phyloP scores from a whole-genome alignment of 2,113 vertebrate genomes.

The Erinaceus europaeus region DNA sequence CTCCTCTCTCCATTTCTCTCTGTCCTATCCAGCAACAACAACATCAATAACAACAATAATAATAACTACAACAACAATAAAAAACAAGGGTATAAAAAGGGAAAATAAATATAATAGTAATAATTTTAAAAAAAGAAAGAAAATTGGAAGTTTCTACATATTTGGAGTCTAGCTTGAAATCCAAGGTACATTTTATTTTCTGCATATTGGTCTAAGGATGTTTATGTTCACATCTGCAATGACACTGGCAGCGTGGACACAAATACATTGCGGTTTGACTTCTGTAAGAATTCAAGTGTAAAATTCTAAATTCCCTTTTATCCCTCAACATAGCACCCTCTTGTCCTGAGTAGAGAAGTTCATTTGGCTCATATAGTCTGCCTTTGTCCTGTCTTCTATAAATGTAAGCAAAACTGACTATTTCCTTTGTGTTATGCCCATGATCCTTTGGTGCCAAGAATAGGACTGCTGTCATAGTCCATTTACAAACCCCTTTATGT shows the following conservation, averaged over 20 bases:
- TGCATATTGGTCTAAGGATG: not conserved
- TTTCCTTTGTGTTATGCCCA: slow-evolving; percentile 27
- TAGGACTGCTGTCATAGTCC: not conserved
- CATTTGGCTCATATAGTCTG: not conserved
- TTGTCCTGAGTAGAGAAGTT: not conserved
- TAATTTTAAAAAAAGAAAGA: slow-evolving; percentile 37
- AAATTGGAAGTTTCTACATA: not conserved
- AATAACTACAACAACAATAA: too few species aligned
- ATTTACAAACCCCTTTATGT: not conserved
- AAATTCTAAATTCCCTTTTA: not conserved
- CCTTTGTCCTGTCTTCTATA: not conserved
- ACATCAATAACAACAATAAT: too few species aligned
- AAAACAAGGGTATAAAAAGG: too few species aligned
- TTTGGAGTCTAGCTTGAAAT: slow-evolving; percentile 8
- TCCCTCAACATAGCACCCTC: not conserved
- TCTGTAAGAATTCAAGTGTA: not conserved
- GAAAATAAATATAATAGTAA: slow-evolving; percentile 49
- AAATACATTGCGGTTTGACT: not conserved
- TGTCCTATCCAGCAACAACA: too few species aligned
- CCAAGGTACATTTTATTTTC: not conserved
- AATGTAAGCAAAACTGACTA: slow-evolving; percentile 38
- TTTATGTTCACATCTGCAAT: not conserved
- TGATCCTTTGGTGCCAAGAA: slow-evolving; percentile 16
- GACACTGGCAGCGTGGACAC: too few species aligned
- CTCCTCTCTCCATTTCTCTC: too few species aligned